A percentile compares a stretch with the other conserved stretches of the same genome.
Conservation (phyloP, 2,797 vertebrate species). For the Gorsachius magnificus region DNA sequence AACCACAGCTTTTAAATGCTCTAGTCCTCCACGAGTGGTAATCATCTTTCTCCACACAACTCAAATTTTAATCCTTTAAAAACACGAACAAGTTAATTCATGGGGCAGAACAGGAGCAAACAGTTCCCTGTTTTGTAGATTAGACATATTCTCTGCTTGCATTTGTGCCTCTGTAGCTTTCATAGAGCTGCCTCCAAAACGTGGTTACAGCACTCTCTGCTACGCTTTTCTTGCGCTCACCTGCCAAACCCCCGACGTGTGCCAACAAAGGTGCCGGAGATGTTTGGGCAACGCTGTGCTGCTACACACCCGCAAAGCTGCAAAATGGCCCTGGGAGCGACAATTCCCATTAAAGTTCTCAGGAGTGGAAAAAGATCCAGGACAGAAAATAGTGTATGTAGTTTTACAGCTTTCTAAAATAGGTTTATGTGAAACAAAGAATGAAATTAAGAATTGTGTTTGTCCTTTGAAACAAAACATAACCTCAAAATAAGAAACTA, state of each 20-base stretch:
- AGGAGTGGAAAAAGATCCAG: fast-evolving
- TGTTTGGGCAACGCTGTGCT: background rate
- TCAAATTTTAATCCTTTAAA: background rate
- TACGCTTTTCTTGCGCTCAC: background rate
- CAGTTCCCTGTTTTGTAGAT: background rate
- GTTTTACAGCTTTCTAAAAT: background rate
- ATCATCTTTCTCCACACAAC: background rate
- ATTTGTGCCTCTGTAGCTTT: background rate
- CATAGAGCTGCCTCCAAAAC: background rate
- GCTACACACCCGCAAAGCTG: background rate
- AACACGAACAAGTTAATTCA: background rate
- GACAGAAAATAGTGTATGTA: fast-evolving
- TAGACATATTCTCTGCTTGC: background rate
- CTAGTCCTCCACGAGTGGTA: background rate
- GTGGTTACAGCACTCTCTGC: background rate
- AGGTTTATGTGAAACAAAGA: background rate
- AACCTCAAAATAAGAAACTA: background rate
- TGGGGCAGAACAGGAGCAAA: background rate
- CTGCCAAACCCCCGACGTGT: background rate
- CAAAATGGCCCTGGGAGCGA: background rate
- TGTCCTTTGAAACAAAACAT: background rate
- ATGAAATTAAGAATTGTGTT: background rate
- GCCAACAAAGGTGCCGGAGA: background rate
- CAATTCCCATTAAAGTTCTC: background rate
- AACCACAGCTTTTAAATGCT: background rate